These are phyloP conservation scores for Slavum lentiscoides DNA, from an alignment of 2,888 invertebrate species.

Conservation along the genomic window DNA sequence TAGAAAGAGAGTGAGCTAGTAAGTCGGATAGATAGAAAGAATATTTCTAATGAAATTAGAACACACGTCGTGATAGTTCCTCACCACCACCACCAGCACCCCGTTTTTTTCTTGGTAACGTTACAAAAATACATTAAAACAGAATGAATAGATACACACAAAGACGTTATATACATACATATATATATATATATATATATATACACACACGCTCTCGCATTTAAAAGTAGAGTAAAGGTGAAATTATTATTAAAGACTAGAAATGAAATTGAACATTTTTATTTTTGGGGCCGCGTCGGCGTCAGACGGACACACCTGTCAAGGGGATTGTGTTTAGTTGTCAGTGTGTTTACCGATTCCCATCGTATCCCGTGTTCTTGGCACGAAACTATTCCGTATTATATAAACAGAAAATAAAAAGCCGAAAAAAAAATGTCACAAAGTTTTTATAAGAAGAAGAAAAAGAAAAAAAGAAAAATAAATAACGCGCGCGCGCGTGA, in stretches of 20 bases:
- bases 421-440: conserved; percentile 42
- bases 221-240: conserved; percentile 50
- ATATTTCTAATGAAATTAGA: conserved; percentile 45
- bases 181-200: too few species aligned
- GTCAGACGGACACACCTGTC: conserved; percentile 50
- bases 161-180: conserved; percentile 2
- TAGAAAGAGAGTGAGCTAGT: not conserved
- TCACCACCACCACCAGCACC: not conserved
- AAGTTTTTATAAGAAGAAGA: conserved; percentile 29
- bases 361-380: conserved; percentile 41
- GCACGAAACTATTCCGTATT: conserved; percentile 38
- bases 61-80: conserved; percentile 44
- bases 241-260: conserved; percentile 50
- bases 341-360: conserved; percentile 43
- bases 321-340: conserved; percentile 49
- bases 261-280: conserved; percentile 52
- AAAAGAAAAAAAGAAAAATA: conserved; percentile 36
- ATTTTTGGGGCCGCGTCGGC: conserved; percentile 49
- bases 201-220: not conserved
- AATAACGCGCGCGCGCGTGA: conserved; percentile 10
- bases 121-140: conserved; percentile 50
- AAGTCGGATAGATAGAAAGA: not conserved
- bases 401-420: conserved; percentile 48
- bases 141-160: conserved; percentile 40
- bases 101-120: conserved; percentile 27